These are phyloP conservation scores for Heliconius hortense DNA, from an alignment of 2,888 invertebrate species.

Conservation along the genomic window DNA sequence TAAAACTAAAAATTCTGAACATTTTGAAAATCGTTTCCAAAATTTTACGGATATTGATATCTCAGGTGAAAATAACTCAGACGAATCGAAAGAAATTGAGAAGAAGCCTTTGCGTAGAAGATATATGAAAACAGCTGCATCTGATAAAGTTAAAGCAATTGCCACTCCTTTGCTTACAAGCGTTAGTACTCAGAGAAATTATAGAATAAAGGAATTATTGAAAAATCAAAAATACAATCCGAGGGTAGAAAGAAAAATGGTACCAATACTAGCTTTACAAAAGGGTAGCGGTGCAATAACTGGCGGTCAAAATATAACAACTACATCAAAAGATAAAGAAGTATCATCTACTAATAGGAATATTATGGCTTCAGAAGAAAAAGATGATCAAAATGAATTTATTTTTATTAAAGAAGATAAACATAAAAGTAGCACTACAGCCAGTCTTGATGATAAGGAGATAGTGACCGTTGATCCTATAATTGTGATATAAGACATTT, in stretches of 20 bases:
- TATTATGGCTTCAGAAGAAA: neutral
- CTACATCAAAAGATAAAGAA: neutral
- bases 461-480: slow-evolving; percentile 7
- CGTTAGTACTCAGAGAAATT: neutral
- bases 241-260: slow-evolving; percentile 6
- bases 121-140: slow-evolving; percentile 19
- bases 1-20: neutral
- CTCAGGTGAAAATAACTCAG: neutral
- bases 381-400: slow-evolving; percentile 6
- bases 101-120: neutral
- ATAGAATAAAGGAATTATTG: slow-evolving; percentile 19
- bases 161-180: neutral
- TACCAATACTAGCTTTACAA: slow-evolving; percentile 5
- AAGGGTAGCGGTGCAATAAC: neutral
- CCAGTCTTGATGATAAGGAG: neutral
- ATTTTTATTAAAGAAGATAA: slow-evolving; percentile 10
- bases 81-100: neutral
- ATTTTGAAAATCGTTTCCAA: neutral
- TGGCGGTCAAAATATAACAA: neutral
- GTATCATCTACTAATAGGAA: neutral
- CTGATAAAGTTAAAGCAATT: slow-evolving; percentile 2
- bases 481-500: neutral
- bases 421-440: neutral
- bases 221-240: neutral
- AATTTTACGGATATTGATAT: slow-evolving; percentile 1